These are phyloP conservation scores for Apodemus sylvaticus DNA, from an alignment of 2,113 vertebrate genomes.

Conservation along the genomic window DNA sequence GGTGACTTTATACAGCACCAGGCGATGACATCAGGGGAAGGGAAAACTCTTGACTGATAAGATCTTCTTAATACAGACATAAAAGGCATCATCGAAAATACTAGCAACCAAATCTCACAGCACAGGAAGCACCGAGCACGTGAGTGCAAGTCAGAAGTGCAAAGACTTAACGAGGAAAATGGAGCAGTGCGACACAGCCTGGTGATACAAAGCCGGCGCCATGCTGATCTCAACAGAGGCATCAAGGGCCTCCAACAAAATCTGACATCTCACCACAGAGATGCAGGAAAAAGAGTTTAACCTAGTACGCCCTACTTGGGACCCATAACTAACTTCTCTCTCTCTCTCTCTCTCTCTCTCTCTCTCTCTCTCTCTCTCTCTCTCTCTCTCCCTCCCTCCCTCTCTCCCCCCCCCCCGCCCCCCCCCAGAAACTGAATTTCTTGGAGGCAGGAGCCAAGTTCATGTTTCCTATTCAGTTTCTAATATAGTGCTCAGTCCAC, in stretches of 20 bases:
- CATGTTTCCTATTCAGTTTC: not conserved
- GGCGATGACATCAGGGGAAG: conserved; percentile 38
- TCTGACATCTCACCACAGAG: conserved; percentile 3
- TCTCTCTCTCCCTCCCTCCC: not conserved
- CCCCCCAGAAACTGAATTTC: not conserved
- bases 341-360: too few species aligned
- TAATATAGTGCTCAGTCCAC: not conserved
- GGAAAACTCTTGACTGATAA: conserved; percentile 13
- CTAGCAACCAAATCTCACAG: not conserved
- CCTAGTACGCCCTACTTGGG: not conserved
- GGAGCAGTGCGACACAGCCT: not conserved
- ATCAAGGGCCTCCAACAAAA: conserved; percentile 24
- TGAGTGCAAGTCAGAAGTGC: conserved; percentile 7
- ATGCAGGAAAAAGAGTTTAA: not conserved
- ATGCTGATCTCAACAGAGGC: not conserved
- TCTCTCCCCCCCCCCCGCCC: too few species aligned
- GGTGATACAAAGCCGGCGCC: not conserved
- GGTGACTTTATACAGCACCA: conserved; percentile 29
- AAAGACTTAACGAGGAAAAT: conserved; percentile 19
- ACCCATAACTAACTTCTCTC: not conserved
- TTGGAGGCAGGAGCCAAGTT: not conserved
- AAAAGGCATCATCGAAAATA: conserved; percentile 48
- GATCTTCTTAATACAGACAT: conserved; percentile 22
- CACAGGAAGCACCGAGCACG: not conserved
- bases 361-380: too few species aligned